Evolutionary conservation across 2,888 invertebrate species (phyloP).

Genomic region (Rutpela maculata): DNA sequence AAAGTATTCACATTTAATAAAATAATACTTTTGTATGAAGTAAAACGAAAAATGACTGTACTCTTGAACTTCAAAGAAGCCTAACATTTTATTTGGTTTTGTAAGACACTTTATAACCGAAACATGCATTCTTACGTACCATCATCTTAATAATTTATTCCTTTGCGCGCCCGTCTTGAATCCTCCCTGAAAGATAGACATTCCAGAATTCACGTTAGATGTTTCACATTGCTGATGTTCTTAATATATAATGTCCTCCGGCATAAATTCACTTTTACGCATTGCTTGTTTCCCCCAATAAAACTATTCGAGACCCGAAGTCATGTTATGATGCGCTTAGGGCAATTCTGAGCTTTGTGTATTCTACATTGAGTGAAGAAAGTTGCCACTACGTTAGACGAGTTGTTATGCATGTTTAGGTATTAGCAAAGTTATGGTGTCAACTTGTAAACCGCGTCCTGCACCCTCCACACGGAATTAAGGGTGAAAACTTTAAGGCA

Average conservation of each 20-base stretch:
- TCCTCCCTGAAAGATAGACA: background rate
- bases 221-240: background rate
- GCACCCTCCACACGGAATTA: background rate
- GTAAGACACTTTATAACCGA: background rate
- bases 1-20: background rate
- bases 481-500: background rate
- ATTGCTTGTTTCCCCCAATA: background rate
- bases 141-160: background rate
- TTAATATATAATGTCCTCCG: background rate
- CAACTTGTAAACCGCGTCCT: background rate
- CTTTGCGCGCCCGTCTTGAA: background rate
- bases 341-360: background rate
- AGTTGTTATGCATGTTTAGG: background rate
- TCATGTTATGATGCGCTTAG: background rate
- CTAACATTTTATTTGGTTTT: background rate
- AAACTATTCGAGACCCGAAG: background rate
- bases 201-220: background rate
- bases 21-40: background rate
- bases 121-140: background rate
- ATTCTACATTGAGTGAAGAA: background rate
- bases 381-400: background rate
- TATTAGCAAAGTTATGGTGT: background rate
- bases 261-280: conserved; percentile 3
- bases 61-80: background rate
- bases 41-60: background rate